A percentile compares a stretch with the other conserved stretches of the same genome.
These are phyloP conservation scores for Mayetiola destructor DNA, from an alignment of 2,888 invertebrate genomes.

Conservation along the genomic window DNA sequence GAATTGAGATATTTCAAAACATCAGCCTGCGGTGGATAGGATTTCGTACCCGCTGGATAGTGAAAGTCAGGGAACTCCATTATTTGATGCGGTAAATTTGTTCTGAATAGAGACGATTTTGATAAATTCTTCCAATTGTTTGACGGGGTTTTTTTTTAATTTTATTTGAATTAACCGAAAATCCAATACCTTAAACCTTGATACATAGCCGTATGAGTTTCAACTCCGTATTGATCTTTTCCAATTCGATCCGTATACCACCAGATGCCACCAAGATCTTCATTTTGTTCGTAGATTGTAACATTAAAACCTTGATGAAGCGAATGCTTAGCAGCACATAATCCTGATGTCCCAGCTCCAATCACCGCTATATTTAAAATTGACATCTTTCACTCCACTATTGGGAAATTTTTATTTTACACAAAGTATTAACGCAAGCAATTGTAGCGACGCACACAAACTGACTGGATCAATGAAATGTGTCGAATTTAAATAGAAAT, in stretches of 20 bases:
- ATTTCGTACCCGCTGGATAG: conserved; percentile 52
- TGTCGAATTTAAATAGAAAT: no score
- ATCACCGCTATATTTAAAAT: conserved; percentile 47
- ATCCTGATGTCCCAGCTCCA: conserved; percentile 81
- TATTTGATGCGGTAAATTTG: neutral
- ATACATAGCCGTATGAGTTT: conserved; percentile 86
- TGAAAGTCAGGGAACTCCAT: conserved; percentile 63
- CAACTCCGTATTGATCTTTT: conserved; percentile 59
- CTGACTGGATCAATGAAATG: no score
- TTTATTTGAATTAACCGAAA: conserved; percentile 34
- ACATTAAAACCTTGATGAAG: conserved; percentile 38
- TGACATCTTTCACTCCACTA: no score
- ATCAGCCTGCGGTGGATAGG: conserved; percentile 58
- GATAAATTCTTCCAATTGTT: neutral
- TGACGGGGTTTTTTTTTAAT: neutral
- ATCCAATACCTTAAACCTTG: conserved; percentile 62
- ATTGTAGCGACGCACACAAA: no score
- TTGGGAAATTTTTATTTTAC: no score
- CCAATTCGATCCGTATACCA: conserved; percentile 66
- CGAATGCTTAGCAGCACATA: conserved; percentile 60
- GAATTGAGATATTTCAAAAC: conserved; percentile 56
- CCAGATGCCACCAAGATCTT: conserved; percentile 79
- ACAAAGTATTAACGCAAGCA: no score
- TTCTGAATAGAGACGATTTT: conserved; percentile 6
- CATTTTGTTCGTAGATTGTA: conserved; percentile 61